Base-by-base conservation (phyloP, 2,888 invertebrate genomes). In the Pseudanteris insignis region DNA sequence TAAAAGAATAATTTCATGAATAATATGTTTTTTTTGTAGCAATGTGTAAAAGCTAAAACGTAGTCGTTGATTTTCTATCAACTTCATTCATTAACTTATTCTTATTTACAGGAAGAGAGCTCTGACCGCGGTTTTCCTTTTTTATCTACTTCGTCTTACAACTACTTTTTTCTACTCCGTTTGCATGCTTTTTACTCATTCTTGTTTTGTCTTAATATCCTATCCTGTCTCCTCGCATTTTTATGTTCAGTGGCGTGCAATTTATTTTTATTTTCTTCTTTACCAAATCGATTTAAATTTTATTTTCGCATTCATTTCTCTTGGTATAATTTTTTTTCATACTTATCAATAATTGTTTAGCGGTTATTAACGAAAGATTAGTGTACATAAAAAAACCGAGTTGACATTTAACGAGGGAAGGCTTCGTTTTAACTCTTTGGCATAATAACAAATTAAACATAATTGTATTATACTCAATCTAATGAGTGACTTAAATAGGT, bases 71-170 rank as follows among this genome's bases (percentile, higher is more conserved):
- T 41, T 63, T 32, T 46, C 43, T 48, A 55, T 62, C 48, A 51
- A 59, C 65, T 68, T 68, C 70, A 68, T 71, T 72, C 67, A 66
- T 69, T 68, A 68, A 69, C 68, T 70, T 67, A 72, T 70, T 72
- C 70, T 70, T 70, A 68, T 71, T 73, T 70, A 71, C 71, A 72
- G 71, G 73, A 73, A 70, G 60, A 48, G 70, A 65, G 64, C 67
- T 65, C 37, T 41, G 51, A 63, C 51, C 41, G 51, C 41, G 50
- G 37, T 60, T 32, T 53, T 62, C 61, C 63, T 59, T 53, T 51
- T 59, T 61, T 50, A 44, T 46, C 44, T 48, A 32, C 47, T 41
- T 46, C 37, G 5, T 25, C 12, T 7, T 10, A 10, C 44, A 14
- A 44, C 43, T 33, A 21, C 44, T 59, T 50, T 41, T 47, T 53